phyloP scores from a whole-genome alignment of 92 coral and sea anemone species.

The Palythoa heliodiscus region DNA sequence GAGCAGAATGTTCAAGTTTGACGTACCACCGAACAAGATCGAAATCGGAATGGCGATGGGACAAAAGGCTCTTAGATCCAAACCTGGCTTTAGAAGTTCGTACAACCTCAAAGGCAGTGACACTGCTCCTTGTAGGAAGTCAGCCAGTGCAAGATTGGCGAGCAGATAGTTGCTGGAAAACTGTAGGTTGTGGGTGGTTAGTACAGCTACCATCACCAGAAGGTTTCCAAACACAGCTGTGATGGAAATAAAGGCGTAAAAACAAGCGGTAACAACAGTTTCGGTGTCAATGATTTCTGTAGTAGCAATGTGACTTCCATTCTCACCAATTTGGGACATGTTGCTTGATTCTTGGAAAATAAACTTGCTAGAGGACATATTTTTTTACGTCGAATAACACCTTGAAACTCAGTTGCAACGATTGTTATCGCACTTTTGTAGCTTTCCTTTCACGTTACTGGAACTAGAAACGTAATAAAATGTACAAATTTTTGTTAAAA shows the following conservation, averaged over 20 bases:
- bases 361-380: background rate
- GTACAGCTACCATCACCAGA: conserved; percentile 67
- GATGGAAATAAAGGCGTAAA: conserved; percentile 52
- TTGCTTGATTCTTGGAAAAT: background rate
- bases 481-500: background rate
- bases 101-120: conserved; percentile 71
- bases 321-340: background rate
- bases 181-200: conserved; percentile 52
- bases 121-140: conserved; percentile 68
- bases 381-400: too few species aligned
- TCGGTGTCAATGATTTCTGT: conserved; percentile 14
- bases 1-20: conserved; percentile 67
- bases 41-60: conserved; percentile 61
- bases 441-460: background rate
- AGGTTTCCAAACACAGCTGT: conserved; percentile 66
- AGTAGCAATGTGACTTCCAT: background rate
- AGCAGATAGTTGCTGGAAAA: conserved; percentile 69
- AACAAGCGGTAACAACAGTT: conserved; percentile 36
- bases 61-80: conserved; percentile 43
- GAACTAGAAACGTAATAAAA: background rate
- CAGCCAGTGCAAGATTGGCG: conserved; percentile 72
- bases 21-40: conserved; percentile 75
- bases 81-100: conserved; percentile 40
- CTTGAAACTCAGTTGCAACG: background rate
- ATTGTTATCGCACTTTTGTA: background rate